A percentile compares a stretch with the other conserved stretches of the same genome.
These are phyloP conservation scores for Megaceryle torquata DNA, from an alignment of 2,113 vertebrate genomes.

Conservation along the genomic window DNA sequence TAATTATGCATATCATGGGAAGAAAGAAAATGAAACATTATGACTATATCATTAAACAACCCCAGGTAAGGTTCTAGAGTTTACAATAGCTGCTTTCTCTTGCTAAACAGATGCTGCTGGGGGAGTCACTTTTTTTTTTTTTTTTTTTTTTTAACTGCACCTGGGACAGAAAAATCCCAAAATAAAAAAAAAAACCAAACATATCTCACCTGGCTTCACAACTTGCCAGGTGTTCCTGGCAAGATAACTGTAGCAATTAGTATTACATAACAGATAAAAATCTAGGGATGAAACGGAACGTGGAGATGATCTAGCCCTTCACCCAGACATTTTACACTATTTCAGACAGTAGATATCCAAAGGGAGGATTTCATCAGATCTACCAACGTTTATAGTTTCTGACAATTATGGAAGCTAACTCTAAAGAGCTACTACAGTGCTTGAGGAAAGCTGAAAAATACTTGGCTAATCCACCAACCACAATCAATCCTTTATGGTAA, in stretches of 20 bases:
- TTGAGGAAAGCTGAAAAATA: neutral
- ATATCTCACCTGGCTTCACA: neutral
- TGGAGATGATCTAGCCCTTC: neutral
- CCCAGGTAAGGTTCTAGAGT: neutral
- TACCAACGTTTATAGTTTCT: neutral
- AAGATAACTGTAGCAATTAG: neutral
- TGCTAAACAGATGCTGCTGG: neutral
- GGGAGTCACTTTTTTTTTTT: neutral
- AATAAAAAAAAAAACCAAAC: neutral
- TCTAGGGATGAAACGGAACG: neutral
- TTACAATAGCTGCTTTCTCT: neutral
- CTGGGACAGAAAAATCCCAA: neutral
- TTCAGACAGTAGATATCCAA: neutral
- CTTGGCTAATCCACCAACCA: neutral
- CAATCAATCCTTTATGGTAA: neutral
- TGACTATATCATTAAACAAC: neutral
- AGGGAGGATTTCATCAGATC: neutral
- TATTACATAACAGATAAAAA: neutral
- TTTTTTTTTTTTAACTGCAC: neutral
- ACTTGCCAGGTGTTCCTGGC: neutral
- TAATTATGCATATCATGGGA: neutral
- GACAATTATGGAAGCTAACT: neutral
- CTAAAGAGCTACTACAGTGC: neutral
- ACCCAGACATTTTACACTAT: neutral
- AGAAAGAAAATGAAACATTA: neutral